Conservation (phyloP, 1,140 invertebrate species). For the Melanaphis sacchari region DNA sequence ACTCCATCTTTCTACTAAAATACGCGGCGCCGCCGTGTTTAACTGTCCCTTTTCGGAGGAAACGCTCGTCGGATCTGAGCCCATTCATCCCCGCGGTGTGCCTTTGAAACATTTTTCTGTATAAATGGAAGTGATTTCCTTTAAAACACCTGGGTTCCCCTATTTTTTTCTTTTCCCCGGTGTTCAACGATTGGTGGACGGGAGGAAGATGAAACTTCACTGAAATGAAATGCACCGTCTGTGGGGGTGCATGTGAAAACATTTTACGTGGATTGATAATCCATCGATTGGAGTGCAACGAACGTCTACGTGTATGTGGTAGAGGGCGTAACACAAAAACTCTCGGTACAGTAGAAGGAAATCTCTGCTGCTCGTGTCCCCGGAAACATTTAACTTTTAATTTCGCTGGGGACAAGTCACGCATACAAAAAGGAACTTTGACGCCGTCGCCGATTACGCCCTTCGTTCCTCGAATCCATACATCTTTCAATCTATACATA, state of each 20-base stretch:
- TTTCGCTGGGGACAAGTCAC: conserved; percentile 27
- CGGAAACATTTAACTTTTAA: conserved; percentile 55
- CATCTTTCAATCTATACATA: background rate
- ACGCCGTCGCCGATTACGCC: background rate
- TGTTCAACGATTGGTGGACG: background rate
- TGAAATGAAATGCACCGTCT: background rate
- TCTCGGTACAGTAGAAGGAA: background rate
- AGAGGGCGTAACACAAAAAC: background rate
- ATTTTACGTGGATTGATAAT: conserved; percentile 46
- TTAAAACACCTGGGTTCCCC: conserved; percentile 50
- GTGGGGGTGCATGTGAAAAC: conserved; percentile 1
- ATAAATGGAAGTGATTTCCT: conserved; percentile 55
- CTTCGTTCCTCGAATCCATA: background rate
- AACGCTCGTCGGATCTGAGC: background rate
- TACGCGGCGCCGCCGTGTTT: background rate
- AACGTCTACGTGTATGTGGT: background rate
- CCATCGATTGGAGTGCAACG: conserved; percentile 8
- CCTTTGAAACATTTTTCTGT: conserved; percentile 48
- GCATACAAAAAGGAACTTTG: conserved; percentile 15
- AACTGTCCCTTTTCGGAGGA: conserved; percentile 5
- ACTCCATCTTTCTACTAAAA: background rate
- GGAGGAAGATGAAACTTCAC: background rate
- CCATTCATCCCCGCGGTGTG: background rate
- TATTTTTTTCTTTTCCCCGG: conserved; percentile 16
- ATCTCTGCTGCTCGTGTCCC: conserved; percentile 14